Percentiles rank a stretch among this genome's conserved stretches.
These are phyloP conservation scores for Spicauda simplicius DNA, from an alignment of 2,888 invertebrate species.

Conservation along the genomic window DNA sequence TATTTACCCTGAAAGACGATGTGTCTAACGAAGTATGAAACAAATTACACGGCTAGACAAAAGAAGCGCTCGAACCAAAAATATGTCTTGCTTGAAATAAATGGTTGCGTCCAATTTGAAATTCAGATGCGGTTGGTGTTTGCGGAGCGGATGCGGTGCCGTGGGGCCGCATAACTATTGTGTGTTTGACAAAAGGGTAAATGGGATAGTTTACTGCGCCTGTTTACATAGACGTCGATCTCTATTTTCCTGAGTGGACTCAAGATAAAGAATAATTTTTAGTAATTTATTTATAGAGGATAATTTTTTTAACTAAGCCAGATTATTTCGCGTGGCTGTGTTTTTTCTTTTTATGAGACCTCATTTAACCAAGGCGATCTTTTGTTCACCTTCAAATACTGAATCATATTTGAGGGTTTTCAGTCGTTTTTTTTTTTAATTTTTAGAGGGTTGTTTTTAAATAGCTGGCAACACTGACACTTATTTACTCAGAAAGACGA, in stretches of 20 bases:
- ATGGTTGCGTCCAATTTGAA: conserved; percentile 54
- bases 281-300: too few relatives aligned
- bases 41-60: conserved; percentile 9
- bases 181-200: conserved; percentile 25
- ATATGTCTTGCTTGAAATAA: conserved; percentile 44
- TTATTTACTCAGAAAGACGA: too few relatives aligned
- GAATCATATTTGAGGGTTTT: too few relatives aligned
- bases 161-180: conserved; percentile 28
- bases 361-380: too few relatives aligned
- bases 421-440: too few relatives aligned
- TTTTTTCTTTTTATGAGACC: too few relatives aligned
- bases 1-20: background rate
- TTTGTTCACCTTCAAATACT: too few relatives aligned
- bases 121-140: conserved; percentile 64
- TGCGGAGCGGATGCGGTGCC: conserved; percentile 41
- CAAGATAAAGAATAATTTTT: background rate
- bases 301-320: too few relatives aligned
- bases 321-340: too few relatives aligned
- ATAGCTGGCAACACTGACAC: too few relatives aligned
- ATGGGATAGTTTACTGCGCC: conserved; percentile 11
- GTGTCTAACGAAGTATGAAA: conserved; percentile 10
- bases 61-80: conserved; percentile 35
- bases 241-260: background rate
- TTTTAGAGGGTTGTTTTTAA: too few relatives aligned
- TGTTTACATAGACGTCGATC: background rate